Percentiles rank a stretch among this genome's conserved stretches.
Evolutionary conservation across 2,888 invertebrate genomes (phyloP).

Genomic region (Phanerotoma sp.): DNA sequence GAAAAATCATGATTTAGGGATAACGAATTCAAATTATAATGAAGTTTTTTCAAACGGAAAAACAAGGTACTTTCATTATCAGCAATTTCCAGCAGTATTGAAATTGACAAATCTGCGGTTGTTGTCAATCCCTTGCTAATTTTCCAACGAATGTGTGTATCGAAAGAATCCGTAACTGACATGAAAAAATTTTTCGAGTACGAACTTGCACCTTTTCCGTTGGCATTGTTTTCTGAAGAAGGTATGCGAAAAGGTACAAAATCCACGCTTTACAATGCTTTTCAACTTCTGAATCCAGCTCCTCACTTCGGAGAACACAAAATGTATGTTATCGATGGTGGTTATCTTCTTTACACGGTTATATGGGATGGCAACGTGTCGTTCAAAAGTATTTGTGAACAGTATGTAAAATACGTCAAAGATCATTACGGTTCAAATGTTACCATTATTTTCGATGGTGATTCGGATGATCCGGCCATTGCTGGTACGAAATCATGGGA

Average conservation of each 20-base stretch:
- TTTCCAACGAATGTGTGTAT: constrained; percentile 27
- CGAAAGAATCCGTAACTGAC: constrained; percentile 21
- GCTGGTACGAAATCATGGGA: constrained; percentile 15
- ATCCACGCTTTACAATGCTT: constrained; percentile 33
- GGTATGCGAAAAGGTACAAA: constrained; percentile 31
- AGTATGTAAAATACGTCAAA: constrained; percentile 6
- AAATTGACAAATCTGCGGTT: constrained; percentile 8
- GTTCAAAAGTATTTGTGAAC: constrained; percentile 7
- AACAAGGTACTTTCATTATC: constrained; percentile 24
- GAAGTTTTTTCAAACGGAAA: constrained; percentile 20
- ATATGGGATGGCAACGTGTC: constrained; percentile 18
- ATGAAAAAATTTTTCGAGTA: constrained; percentile 19
- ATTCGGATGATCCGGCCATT: constrained; percentile 2
- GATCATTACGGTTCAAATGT: constrained; percentile 8
- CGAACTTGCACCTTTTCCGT: constrained; percentile 30
- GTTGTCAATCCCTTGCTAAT: constrained; percentile 25
- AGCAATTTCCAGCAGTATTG: constrained; percentile 18
- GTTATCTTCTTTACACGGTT: constrained; percentile 17
- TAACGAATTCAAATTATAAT: constrained; percentile 12
- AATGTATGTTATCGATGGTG: constrained; percentile 16
- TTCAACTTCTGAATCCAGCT: constrained; percentile 27
- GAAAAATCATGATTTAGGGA: constrained; percentile 2
- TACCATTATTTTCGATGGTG: constrained; percentile 21
- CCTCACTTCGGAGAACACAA: constrained; percentile 4
- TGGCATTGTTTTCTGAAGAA: constrained; percentile 27